Conservation (phyloP, 2,888 invertebrate genomes). For the Aromia moschata region DNA sequence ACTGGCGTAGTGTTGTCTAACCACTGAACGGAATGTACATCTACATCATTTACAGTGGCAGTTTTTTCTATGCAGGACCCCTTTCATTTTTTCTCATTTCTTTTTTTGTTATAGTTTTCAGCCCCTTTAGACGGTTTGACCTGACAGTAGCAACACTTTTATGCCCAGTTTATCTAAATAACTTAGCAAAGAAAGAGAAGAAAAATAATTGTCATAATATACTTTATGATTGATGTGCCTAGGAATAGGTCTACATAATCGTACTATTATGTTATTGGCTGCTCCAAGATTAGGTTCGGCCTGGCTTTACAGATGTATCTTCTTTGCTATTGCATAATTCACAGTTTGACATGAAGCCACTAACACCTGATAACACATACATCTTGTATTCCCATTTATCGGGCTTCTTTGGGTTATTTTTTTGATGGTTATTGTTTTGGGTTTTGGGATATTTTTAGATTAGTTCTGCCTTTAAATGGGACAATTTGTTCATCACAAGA, state of each 20-base stretch:
- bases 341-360: constrained; percentile 46
- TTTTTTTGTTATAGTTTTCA: background rate
- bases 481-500: constrained; percentile 10
- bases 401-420: constrained; percentile 47
- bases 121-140: constrained; percentile 4
- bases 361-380: constrained; percentile 42
- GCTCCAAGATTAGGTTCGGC: constrained; percentile 41
- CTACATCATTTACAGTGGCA: background rate
- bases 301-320: constrained; percentile 21
- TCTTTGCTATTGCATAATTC: constrained; percentile 41
- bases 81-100: background rate
- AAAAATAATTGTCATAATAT: background rate
- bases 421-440: too few relatives aligned
- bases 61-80: background rate
- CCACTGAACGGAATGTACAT: background rate
- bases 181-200: background rate
- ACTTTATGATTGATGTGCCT: constrained; percentile 34
- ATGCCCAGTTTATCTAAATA: background rate
- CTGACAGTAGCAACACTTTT: constrained; percentile 3
- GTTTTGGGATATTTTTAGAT: constrained; percentile 46
- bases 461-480: constrained; percentile 30
- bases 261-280: constrained; percentile 44
- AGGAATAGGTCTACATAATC: constrained; percentile 41
- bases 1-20: too few relatives aligned
- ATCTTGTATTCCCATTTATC: constrained; percentile 51